Evolutionary conservation across 23 tunicate species (phyloP), one percentile per base, ranked within the genome.

Genomic region (Botrylloides violaceus): DNA sequence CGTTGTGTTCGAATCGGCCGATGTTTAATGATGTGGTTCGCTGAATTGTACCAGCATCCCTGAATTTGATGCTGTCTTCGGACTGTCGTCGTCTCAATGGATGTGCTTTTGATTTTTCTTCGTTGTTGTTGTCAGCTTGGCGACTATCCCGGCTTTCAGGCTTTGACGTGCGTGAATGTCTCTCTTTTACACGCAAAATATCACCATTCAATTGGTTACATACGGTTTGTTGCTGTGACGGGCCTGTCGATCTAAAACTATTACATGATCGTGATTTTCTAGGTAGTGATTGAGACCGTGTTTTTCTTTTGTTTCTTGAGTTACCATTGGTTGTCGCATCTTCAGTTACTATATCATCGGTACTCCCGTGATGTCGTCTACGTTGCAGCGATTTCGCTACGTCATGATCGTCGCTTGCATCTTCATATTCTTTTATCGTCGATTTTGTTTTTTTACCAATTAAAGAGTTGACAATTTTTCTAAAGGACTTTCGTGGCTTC

Each of bases 401-500:
- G 9, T 24, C 28, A 15, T 31, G 21, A 38, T 22, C n/a, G n/a
- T 29, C 6, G 9, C 33, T 9, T 3, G 4, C 18, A 1, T 39
- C 4, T 56, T 43, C 74, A 21, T 26, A 1, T 68, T 2, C 56
- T 35, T 39, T 37, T 24, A 36, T 20, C 20, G 58, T 5, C 0
- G 74, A 68, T 28, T 68, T 68, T 0, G 49, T 68, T 26, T 43
- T 68, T 19, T 39, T 68, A 9, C 74, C 74, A 4, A 68, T 19
- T 43, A 68, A 43, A 1, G 74, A 32, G 29, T 68, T 39, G 57
- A 68, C 74, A 26, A 68, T 37, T 9, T 68, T 68, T 43, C 74
- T 36, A 4, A 68, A 24, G 1, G 74, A 23, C 37, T 68, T 68
- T 37, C 56, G 74, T 36, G 74, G 74, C 57, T 68, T 68, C 74